Evolutionary conservation across 2,888 invertebrate species (phyloP).

Genomic region (Acronicta alni): DNA sequence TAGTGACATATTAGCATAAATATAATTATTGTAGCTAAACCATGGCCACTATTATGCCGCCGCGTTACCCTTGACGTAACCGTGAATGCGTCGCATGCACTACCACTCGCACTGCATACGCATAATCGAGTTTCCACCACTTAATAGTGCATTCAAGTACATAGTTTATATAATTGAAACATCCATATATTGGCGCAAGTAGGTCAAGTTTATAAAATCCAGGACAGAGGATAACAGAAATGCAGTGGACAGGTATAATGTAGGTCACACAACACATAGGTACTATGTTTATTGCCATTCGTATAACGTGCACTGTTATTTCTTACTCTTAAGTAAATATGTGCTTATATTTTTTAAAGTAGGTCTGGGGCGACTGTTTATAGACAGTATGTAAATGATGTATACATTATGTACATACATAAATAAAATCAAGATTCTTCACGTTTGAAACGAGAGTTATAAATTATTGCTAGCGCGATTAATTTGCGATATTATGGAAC

Average conservation of each 20-base stretch:
- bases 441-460: slow-evolving; percentile 5
- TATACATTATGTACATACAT: slow-evolving; percentile 23
- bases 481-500: slow-evolving; percentile 7
- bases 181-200: slow-evolving; percentile 72
- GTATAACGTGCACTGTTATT: slow-evolving; percentile 35
- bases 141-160: slow-evolving; percentile 70
- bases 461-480: not conserved
- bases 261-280: slow-evolving; percentile 68
- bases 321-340: slow-evolving; percentile 40
- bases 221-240: slow-evolving; percentile 86
- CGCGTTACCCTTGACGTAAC: slow-evolving; percentile 67
- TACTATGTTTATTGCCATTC: slow-evolving; percentile 29
- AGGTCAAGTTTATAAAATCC: slow-evolving; percentile 85
- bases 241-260: slow-evolving; percentile 77
- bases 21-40: slow-evolving; percentile 15
- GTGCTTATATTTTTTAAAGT: slow-evolving; percentile 22
- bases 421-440: slow-evolving; percentile 11
- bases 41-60: slow-evolving; percentile 45
- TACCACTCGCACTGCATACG: slow-evolving; percentile 62
- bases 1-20: slow-evolving; percentile 24
- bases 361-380: slow-evolving; percentile 26
- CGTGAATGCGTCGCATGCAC: slow-evolving; percentile 65
- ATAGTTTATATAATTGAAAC: slow-evolving; percentile 73
- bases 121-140: slow-evolving; percentile 63
- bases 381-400: slow-evolving; percentile 7